Evolutionary conservation across 2,888 invertebrate species (phyloP).

Genomic region (Tipula unca): DNA sequence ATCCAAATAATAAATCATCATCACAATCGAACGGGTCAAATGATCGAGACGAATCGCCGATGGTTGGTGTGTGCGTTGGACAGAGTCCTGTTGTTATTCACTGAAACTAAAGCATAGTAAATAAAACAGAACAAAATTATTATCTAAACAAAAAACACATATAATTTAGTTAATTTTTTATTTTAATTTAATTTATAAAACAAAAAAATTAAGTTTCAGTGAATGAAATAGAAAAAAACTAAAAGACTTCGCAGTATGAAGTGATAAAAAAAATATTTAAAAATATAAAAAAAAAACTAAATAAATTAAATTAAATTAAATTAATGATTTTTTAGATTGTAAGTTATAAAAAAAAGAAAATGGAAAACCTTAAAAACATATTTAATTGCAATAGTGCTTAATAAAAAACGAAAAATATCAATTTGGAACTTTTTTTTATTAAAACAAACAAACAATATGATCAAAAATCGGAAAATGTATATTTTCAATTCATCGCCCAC

Average conservation of each 20-base stretch:
- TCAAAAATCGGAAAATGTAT: not conserved
- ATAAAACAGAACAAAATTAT: not conserved
- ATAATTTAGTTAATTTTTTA: not conserved
- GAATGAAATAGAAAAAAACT: not conserved
- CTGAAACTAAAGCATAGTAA: conserved; percentile 31
- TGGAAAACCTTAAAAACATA: not conserved
- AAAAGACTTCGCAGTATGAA: not conserved
- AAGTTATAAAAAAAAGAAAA: not conserved
- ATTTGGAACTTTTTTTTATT: conserved; percentile 9
- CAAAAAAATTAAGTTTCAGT: not conserved
- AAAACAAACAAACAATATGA: not conserved
- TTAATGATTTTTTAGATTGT: not conserved
- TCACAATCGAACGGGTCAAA: conserved; percentile 33
- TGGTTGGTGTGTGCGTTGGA: conserved; percentile 84
- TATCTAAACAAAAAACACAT: not conserved
- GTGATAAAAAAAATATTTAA: not conserved
- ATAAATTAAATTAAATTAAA: not conserved
- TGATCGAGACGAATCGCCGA: conserved; percentile 64
- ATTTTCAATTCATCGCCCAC: not conserved
- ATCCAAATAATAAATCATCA: conserved; percentile 8
- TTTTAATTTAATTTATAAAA: not conserved
- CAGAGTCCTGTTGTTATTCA: conserved; percentile 92
- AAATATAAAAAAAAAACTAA: not conserved
- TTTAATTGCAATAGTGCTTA: conserved; percentile 18
- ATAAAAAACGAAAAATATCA: not conserved